phyloP scores from a whole-genome alignment of 2,797 vertebrate species.

The Podarcis lilfordi region DNA sequence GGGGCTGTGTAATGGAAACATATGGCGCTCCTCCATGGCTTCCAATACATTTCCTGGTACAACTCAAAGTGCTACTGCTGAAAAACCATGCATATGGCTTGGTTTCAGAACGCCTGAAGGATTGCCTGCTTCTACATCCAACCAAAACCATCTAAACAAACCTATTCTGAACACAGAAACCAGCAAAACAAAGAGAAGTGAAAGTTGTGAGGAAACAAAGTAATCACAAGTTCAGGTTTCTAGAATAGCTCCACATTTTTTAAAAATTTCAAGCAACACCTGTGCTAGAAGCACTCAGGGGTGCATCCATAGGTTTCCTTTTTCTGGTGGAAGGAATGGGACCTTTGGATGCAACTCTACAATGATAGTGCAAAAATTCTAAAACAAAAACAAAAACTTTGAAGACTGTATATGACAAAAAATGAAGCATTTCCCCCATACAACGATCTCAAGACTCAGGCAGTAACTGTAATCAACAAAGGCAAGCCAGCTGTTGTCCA shows the following conservation, averaged over 20 bases:
- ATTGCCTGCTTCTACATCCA: not conserved
- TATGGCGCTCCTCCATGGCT: not conserved
- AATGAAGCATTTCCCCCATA: not conserved
- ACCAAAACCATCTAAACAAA: not conserved
- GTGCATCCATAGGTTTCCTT: not conserved
- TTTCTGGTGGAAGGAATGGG: not conserved
- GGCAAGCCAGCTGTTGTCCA: not conserved
- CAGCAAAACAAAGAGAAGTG: not conserved
- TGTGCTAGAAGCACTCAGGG: not conserved
- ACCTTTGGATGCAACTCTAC: not conserved
- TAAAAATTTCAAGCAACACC: not conserved
- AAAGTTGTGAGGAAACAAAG: not conserved
- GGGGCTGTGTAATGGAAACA: not conserved
- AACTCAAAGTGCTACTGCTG: not conserved
- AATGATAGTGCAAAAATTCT: not conserved
- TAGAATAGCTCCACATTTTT: not conserved
- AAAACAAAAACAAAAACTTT: too few species aligned
- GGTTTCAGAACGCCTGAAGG: not conserved
- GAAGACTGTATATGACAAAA: not conserved
- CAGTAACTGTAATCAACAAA: not conserved
- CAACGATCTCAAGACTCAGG: not conserved
- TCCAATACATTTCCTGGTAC: not conserved
- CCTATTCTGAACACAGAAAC: not conserved
- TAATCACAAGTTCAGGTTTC: not conserved
- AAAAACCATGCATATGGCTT: not conserved